Base-by-base conservation (phyloP, 2,113 vertebrate species). In the cattle (Bos taurus) region DNA sequence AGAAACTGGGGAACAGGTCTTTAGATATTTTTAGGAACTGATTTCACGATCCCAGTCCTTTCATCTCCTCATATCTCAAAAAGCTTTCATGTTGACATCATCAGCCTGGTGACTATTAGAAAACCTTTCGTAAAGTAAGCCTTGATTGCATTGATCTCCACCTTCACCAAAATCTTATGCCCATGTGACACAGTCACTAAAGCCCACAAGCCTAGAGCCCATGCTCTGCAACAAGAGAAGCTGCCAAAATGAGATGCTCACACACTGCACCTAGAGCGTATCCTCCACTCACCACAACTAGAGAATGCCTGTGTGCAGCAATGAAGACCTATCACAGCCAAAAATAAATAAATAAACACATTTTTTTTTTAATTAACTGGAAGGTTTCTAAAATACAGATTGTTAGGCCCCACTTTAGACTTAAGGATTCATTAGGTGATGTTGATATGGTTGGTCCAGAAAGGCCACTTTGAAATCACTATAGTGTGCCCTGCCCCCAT, bases 211-310 rank as follows among this genome's bases (percentile, higher is more conserved):
- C 71, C 23, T 43, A 43, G 71, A 77, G 11, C 23, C 71, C 71
- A 77, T 77, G 23, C 23, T 43, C 12, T 43, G 40, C 71, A 13
- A 77, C 12, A 25, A 43, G 3, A 13, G 23, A 77, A 26, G 40
- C 23, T 3, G 23, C 40, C 40, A 43, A 77, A 77, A 77, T 77
- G 40, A 77, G 71, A 77, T 43, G 12, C 36, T 43, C 19, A 43
- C 21, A 43, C 6, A 3, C 12, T 0, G 0, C 12, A 43, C 0
- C 71, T 25, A 74, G 11, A 74, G 21, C 19, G 0, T 25, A 6
- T 43, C 21, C 36, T 21, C 21, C 21, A 74, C 36, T 74, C 36
- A 74, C 36, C 67, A 74, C 71, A 74, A 14, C 71, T 43, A 74
- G 36, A 74, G 71, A 74, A 13, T 40, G 21, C 23, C 36, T 25